Evolutionary conservation across 1,140 invertebrate species (phyloP).

Genomic region (Drosophila eugracilis): DNA sequence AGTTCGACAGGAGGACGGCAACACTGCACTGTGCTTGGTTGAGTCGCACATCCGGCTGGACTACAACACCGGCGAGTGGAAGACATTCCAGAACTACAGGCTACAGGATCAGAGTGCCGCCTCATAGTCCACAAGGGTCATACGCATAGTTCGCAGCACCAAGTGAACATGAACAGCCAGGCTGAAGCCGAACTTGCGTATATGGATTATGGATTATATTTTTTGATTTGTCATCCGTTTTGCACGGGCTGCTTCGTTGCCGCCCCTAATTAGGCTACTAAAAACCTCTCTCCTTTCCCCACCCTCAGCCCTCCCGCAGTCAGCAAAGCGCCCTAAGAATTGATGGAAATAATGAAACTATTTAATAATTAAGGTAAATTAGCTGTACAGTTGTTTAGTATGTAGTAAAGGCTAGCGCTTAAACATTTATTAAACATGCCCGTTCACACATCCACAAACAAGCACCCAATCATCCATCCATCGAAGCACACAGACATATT

Average conservation of each 20-base stretch:
- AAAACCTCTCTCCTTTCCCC: constrained; percentile 3
- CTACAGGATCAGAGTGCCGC: constrained; percentile 84
- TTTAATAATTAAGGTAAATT: constrained; percentile 77
- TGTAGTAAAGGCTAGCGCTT: constrained; percentile 74
- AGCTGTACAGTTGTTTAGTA: constrained; percentile 78
- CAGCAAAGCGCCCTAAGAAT: constrained; percentile 35
- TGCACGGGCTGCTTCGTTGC: constrained; percentile 36
- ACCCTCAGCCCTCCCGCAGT: background rate
- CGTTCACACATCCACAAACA: constrained; percentile 31
- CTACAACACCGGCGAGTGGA: constrained; percentile 94
- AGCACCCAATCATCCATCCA: constrained; percentile 8
- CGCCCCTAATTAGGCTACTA: constrained; percentile 65
- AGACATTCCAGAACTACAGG: constrained; percentile 91
- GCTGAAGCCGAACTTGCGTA: constrained; percentile 32
- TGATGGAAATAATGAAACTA: constrained; percentile 66
- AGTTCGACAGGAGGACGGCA: constrained; percentile 88
- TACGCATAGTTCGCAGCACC: constrained; percentile 73
- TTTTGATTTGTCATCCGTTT: constrained; percentile 57
- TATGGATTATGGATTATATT: constrained; percentile 24
- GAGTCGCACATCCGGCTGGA: constrained; percentile 96
- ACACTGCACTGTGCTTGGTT: constrained; percentile 88
- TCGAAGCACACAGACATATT: constrained; percentile 23
- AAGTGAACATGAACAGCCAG: constrained; percentile 39
- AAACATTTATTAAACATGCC: constrained; percentile 67
- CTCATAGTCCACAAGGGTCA: constrained; percentile 77